Evolutionary conservation across 2,113 vertebrate species (phyloP).

Genomic region (Eubucco bourcierii): DNA sequence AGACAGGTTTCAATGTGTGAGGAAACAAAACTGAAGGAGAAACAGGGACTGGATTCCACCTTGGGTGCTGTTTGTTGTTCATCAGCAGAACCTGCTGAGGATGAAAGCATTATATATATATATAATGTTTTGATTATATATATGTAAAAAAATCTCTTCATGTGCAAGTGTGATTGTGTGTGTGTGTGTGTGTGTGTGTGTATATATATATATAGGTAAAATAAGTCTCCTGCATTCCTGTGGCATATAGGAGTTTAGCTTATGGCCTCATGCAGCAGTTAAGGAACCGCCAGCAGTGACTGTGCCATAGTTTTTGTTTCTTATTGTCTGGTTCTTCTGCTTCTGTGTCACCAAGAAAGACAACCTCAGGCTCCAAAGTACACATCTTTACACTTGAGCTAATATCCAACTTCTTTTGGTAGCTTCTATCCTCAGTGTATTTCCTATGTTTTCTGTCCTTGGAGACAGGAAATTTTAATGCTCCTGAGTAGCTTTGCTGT

Average conservation of each 20-base stretch:
- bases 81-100: neutral
- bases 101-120: neutral
- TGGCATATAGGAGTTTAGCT: neutral
- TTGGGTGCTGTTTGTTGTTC: neutral
- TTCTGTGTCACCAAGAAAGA: neutral
- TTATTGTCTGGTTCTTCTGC: neutral
- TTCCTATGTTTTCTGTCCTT: neutral
- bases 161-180: too few species aligned
- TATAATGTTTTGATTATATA: neutral
- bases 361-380: neutral
- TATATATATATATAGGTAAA: too few species aligned
- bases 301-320: neutral
- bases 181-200: too few species aligned
- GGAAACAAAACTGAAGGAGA: neutral
- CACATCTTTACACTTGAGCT: neutral
- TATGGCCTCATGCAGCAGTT: neutral
- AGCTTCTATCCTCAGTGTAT: neutral
- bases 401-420: neutral
- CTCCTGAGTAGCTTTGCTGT: neutral
- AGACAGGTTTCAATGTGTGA: neutral
- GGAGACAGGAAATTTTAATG: neutral
- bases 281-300: neutral
- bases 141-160: too few species aligned
- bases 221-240: rapidly evolving
- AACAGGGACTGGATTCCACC: neutral